Conservation (phyloP, 2,113 vertebrate genomes). For the Lepus timidus region DNA sequence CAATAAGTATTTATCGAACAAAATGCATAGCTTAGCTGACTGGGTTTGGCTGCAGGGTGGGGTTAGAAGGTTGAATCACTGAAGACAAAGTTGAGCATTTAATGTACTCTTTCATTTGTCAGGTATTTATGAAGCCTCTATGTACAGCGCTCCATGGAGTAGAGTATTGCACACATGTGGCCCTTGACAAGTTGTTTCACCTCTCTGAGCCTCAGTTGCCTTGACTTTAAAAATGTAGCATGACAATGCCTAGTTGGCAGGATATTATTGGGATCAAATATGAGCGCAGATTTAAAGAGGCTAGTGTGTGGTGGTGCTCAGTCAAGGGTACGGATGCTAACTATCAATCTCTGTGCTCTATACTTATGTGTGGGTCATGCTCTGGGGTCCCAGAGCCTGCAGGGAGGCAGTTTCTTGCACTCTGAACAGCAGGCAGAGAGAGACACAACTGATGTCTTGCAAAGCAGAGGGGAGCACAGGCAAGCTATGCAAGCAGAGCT, state of each 20-base stretch:
- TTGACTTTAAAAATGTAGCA: slow-evolving; percentile 63
- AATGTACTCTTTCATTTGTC: slow-evolving; percentile 54
- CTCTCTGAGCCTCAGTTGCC: slow-evolving; percentile 60
- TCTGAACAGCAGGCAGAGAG: background rate
- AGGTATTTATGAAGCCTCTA: slow-evolving; percentile 60
- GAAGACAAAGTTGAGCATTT: slow-evolving; percentile 64
- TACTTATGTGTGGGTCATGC: background rate
- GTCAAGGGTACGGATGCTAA: slow-evolving; percentile 1
- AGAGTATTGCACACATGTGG: background rate
- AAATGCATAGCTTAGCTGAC: slow-evolving; percentile 62
- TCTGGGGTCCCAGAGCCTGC: background rate
- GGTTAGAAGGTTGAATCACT: slow-evolving; percentile 56
- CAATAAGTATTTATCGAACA: slow-evolving; percentile 69
- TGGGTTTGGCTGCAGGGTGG: slow-evolving; percentile 68
- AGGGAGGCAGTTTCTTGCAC: background rate
- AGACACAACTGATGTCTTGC: background rate
- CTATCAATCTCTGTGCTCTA: background rate
- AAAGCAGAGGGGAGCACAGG: background rate
- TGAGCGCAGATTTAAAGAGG: background rate
- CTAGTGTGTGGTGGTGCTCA: background rate
- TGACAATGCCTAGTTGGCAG: background rate
- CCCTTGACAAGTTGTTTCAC: slow-evolving; percentile 62
- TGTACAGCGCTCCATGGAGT: fast-evolving
- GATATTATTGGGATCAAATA: background rate
- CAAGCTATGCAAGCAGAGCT: background rate